A percentile compares a stretch with the other conserved stretches of the same genome.
Conservation (phyloP, 1,140 invertebrate genomes). For the Stegodyphus dumicola region DNA sequence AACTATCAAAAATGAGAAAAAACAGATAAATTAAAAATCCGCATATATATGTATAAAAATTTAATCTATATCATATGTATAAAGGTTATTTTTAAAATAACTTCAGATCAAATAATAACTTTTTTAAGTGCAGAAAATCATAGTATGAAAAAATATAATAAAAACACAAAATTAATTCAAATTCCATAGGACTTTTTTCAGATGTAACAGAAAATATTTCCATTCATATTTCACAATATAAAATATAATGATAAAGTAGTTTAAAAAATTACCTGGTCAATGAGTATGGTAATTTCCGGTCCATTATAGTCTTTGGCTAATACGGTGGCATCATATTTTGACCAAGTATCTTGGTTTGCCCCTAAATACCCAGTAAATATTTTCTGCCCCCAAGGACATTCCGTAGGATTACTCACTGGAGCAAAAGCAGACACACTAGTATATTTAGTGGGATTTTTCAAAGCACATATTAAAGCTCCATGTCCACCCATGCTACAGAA, state of each 20-base stretch:
- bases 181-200: neutral
- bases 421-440: constrained; percentile 95
- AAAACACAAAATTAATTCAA: constrained; percentile 14
- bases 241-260: neutral
- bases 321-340: constrained; percentile 88
- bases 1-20: no score
- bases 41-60: no score
- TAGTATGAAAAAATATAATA: constrained; percentile 4
- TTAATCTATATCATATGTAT: no score
- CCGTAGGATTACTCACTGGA: constrained; percentile 90
- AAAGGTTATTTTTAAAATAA: no score
- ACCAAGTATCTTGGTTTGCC: constrained; percentile 75
- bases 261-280: constrained; percentile 82
- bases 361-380: constrained; percentile 91
- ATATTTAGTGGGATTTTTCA: constrained; percentile 93
- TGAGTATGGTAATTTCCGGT: constrained; percentile 82
- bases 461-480: constrained; percentile 90
- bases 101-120: no score
- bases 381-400: constrained; percentile 88
- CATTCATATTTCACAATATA: neutral
- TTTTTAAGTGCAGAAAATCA: neutral
- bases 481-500: constrained; percentile 92
- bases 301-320: constrained; percentile 87
- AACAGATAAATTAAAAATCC: no score
- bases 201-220: neutral